Conservation (phyloP, 2,113 vertebrate genomes). For the Cinclus mexicanus region DNA sequence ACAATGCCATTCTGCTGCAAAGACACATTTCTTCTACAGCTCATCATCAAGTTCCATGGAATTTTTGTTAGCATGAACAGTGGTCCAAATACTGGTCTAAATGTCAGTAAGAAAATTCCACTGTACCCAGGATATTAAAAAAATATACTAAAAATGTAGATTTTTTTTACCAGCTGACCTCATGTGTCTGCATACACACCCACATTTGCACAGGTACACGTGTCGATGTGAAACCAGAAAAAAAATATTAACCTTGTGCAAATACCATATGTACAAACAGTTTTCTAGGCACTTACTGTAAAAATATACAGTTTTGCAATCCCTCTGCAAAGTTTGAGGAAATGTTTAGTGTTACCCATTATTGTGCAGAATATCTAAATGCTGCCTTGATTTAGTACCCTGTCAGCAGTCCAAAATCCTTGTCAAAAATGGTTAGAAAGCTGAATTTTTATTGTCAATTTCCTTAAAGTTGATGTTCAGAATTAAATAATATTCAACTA, state of each 20-base stretch:
- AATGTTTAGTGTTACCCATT: not conserved
- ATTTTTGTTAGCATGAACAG: not conserved
- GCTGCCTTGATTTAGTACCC: not conserved
- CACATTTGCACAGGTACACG: accelerated
- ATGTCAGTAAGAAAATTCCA: not conserved
- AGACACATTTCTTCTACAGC: conserved; percentile 14
- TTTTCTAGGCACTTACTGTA: not conserved
- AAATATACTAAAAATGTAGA: not conserved
- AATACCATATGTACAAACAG: not conserved
- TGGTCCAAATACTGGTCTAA: not conserved
- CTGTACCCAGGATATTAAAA: not conserved
- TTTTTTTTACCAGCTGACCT: not conserved
- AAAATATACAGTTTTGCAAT: not conserved
- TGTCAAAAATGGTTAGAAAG: not conserved
- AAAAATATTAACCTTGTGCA: not conserved
- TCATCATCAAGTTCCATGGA: not conserved
- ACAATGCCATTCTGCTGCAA: not conserved
- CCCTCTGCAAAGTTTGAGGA: not conserved
- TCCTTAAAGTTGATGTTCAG: not conserved
- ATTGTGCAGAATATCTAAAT: not conserved
- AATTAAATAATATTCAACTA: not conserved
- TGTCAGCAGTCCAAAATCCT: not conserved
- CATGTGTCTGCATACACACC: not conserved
- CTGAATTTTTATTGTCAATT: not conserved
- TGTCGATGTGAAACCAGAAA: not conserved